phyloP scores from a whole-genome alignment of 2,113 vertebrate genomes.

The Gopherus evgoodei region DNA sequence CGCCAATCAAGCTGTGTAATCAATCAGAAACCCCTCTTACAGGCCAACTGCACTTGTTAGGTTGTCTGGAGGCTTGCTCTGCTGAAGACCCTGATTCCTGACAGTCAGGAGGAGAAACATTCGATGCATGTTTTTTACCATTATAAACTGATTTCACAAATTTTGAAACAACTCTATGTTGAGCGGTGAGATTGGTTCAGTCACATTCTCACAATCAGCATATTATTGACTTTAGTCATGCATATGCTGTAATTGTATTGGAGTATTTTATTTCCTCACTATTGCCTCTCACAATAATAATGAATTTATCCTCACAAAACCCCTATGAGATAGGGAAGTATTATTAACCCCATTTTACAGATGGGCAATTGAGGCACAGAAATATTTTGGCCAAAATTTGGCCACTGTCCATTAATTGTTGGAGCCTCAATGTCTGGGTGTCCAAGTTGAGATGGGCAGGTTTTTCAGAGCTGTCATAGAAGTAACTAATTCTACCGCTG shows the following conservation, averaged over 20 bases:
- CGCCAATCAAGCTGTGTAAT: too few species aligned
- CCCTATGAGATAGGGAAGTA: not conserved
- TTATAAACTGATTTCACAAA: not conserved
- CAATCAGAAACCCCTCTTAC: too few species aligned
- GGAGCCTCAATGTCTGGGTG: not conserved
- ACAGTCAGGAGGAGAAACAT: not conserved
- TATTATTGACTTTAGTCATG: not conserved
- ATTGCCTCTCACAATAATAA: not conserved
- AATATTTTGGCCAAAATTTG: not conserved
- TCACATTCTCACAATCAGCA: not conserved
- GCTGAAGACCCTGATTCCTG: too few species aligned
- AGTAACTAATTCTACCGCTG: not conserved
- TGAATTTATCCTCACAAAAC: not conserved
- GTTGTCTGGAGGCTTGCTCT: too few species aligned
- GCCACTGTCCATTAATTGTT: not conserved
- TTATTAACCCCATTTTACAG: not conserved
- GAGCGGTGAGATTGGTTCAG: not conserved
- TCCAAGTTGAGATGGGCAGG: fast-evolving
- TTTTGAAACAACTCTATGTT: not conserved
- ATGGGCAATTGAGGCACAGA: not conserved
- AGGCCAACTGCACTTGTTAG: too few species aligned
- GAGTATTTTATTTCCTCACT: not conserved
- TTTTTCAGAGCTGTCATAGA: fast-evolving
- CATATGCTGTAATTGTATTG: not conserved
- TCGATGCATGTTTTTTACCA: not conserved